These are phyloP conservation scores for Mormoops blainvillei DNA, from an alignment of 2,113 vertebrate genomes.

Conservation along the genomic window DNA sequence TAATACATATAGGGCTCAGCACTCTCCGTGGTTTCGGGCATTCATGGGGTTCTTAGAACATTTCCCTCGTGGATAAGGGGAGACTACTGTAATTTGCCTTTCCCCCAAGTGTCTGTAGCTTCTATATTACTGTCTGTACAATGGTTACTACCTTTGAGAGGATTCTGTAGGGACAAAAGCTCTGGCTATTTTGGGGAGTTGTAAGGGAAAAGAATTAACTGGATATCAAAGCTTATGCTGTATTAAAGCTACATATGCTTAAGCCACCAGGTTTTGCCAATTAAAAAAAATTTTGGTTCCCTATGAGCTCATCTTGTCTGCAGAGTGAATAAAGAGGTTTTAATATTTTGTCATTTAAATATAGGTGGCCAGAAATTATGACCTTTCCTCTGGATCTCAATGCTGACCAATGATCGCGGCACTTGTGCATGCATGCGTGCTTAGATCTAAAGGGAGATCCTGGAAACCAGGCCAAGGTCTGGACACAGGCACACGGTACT, in stretches of 20 bases:
- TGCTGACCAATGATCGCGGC: background rate
- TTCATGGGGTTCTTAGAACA: background rate
- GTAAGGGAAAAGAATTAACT: background rate
- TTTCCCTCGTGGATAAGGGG: background rate
- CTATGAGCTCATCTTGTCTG: conserved; percentile 36
- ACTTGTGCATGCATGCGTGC: background rate
- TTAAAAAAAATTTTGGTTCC: background rate
- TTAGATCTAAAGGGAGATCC: background rate
- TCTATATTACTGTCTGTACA: background rate
- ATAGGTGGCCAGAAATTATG: background rate
- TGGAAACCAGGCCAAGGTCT: background rate
- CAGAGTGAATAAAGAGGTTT: background rate
- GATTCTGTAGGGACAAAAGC: background rate
- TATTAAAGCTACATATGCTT: background rate
- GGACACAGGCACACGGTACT: background rate
- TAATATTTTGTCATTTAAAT: background rate
- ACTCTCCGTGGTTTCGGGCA: background rate
- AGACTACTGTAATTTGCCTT: background rate
- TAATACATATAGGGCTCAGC: background rate
- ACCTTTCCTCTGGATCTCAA: background rate
- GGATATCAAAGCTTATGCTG: background rate
- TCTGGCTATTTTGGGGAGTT: background rate
- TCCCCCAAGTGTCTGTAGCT: background rate
- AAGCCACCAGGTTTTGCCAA: background rate
- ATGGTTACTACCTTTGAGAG: background rate